A percentile compares a stretch with the other conserved stretches of the same genome.
Conservation (phyloP, 2,113 vertebrate species). For the Polypterus bichir region DNA sequence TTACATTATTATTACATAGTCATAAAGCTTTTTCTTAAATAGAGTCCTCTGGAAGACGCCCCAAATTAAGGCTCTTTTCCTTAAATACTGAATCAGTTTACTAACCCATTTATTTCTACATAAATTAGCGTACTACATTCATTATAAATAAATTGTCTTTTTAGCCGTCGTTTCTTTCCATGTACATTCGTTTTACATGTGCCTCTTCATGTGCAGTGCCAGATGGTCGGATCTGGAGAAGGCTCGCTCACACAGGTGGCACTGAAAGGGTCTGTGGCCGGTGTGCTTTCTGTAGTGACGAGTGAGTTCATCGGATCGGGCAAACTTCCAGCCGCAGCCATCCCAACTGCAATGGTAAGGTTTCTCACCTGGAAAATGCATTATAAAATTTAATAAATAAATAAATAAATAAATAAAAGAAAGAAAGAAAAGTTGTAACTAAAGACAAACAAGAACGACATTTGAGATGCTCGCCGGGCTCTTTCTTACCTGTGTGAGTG, state of each 20-base stretch:
- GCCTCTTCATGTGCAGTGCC: slow-evolving; percentile 89
- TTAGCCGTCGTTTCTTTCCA: background rate
- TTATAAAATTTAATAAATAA: no score
- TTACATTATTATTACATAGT: no score
- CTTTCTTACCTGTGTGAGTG: slow-evolving; percentile 70
- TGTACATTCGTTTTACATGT: slow-evolving; percentile 52
- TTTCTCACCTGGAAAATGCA: slow-evolving; percentile 56
- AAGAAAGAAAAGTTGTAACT: no score
- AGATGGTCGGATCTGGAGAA: slow-evolving; percentile 82
- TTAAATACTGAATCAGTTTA: slow-evolving; percentile 60
- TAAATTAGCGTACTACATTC: slow-evolving; percentile 28
- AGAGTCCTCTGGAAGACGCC: slow-evolving; percentile 30
- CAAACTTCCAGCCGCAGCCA: slow-evolving; percentile 82
- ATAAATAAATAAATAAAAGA: background rate
- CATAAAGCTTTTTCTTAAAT: slow-evolving; percentile 26
- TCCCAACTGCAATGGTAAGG: slow-evolving; percentile 85
- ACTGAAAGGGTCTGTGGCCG: slow-evolving; percentile 75
- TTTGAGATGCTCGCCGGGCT: no score
- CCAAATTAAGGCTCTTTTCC: slow-evolving; percentile 15
- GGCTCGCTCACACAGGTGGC: slow-evolving; percentile 75
- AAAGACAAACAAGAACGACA: no score
- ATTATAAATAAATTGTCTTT: slow-evolving; percentile 7
- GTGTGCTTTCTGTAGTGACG: slow-evolving; percentile 87
- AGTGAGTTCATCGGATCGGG: slow-evolving; percentile 72
- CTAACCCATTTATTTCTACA: slow-evolving; percentile 22